phyloP scores from a whole-genome alignment of 1,140 invertebrate species.

The Bombus huntii region DNA sequence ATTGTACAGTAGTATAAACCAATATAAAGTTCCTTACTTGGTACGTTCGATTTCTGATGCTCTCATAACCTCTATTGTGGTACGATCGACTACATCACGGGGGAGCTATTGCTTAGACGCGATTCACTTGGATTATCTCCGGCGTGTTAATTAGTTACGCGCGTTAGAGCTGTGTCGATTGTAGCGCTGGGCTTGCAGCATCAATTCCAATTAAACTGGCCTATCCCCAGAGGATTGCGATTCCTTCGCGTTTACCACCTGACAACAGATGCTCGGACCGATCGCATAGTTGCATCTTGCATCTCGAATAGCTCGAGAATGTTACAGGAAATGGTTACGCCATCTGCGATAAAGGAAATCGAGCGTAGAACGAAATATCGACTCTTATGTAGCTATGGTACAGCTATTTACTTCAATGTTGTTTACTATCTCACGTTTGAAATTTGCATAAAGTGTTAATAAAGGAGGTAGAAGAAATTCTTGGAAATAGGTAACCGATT shows the following conservation, averaged over 20 bases:
- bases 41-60: not conserved
- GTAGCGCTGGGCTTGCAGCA: conserved; percentile 17
- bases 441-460: too few species aligned
- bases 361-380: not conserved
- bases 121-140: conserved; percentile 47
- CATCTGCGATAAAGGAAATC: conserved; percentile 1
- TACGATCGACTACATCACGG: not conserved
- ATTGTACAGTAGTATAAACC: not conserved
- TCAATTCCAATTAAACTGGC: conserved; percentile 44
- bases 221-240: conserved; percentile 8
- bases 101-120: conserved; percentile 46
- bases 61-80: not conserved
- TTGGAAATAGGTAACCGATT: too few species aligned
- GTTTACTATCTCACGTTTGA: too few species aligned
- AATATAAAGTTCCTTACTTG: not conserved
- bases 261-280: conserved; percentile 19
- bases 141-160: conserved; percentile 52
- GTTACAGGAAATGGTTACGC: not conserved
- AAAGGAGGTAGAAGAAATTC: too few species aligned
- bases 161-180: conserved; percentile 26
- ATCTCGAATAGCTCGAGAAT: not conserved
- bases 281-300: not conserved
- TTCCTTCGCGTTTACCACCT: conserved; percentile 33
- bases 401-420: too few species aligned
- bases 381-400: too few species aligned